A percentile compares a stretch with the other conserved stretches of the same genome.
Conservation (phyloP, 2,113 vertebrate genomes). For the Dolichallabes microphthalmus region DNA sequence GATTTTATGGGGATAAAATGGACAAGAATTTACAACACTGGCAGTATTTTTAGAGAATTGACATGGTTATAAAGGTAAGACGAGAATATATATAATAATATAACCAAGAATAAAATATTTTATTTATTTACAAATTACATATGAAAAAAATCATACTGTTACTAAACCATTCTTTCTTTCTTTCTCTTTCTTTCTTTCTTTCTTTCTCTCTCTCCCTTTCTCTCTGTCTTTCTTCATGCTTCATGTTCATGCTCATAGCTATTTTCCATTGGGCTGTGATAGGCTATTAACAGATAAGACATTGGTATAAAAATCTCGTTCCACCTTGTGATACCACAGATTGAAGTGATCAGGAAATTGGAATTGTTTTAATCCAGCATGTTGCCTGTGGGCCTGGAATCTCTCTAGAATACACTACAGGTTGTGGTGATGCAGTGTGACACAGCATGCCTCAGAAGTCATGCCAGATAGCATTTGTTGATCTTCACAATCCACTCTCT, state of each 20-base stretch:
- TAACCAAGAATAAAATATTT: background rate
- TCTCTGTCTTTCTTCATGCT: no score
- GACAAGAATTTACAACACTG: background rate
- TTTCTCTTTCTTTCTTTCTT: background rate
- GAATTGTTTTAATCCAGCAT: constrained; percentile 36
- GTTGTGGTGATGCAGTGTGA: constrained; percentile 48
- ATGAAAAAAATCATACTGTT: background rate
- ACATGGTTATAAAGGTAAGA: no score
- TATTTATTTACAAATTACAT: background rate
- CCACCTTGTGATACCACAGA: constrained; percentile 43
- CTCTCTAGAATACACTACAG: constrained; percentile 37
- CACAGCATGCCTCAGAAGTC: constrained; percentile 46
- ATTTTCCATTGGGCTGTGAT: constrained; percentile 2
- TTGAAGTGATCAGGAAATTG: constrained; percentile 46
- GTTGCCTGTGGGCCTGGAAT: constrained; percentile 43
- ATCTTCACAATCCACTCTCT: constrained; percentile 52
- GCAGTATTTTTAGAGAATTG: background rate
- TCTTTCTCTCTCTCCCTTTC: background rate
- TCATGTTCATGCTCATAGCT: background rate
- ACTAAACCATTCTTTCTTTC: background rate
- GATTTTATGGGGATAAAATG: background rate
- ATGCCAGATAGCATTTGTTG: constrained; percentile 46
- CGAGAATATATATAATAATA: no score
- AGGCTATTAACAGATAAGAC: constrained; percentile 4
- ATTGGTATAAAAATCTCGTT: constrained; percentile 26